Evolutionary conservation across 2,888 invertebrate genomes (phyloP).

Genomic region (Synanthedon vespiformis): DNA sequence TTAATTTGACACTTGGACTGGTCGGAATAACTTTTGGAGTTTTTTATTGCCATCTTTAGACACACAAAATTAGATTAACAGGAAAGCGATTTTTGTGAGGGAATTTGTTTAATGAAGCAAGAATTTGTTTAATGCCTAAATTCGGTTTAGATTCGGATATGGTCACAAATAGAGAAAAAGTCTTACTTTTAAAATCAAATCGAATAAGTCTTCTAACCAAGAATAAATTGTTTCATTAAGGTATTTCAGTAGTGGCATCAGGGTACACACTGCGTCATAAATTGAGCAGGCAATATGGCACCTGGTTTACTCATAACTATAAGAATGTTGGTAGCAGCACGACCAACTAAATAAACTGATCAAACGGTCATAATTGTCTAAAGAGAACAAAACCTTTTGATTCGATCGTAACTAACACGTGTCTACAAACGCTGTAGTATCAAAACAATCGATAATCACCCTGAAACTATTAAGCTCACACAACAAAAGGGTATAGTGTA

Average conservation of each 20-base stretch:
- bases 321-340: background rate
- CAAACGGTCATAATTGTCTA: background rate
- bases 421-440: background rate
- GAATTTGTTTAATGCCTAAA: background rate
- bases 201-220: too few relatives aligned
- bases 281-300: too few relatives aligned
- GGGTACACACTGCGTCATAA: too few relatives aligned
- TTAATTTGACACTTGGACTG: conserved; percentile 25
- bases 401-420: too few relatives aligned
- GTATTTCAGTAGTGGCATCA: too few relatives aligned
- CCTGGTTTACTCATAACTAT: background rate
- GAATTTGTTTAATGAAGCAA: background rate
- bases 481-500: background rate
- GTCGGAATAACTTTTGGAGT: conserved; percentile 8
- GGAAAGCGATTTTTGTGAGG: background rate
- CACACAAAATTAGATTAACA: background rate
- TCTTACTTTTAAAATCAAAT: too few relatives aligned
- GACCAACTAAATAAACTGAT: background rate
- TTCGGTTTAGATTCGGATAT: too few relatives aligned
- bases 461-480: background rate
- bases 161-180: too few relatives aligned
- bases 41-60: background rate
- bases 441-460: background rate
- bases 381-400: too few relatives aligned
- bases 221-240: too few relatives aligned